These are phyloP conservation scores for Smutsia gigantea DNA, from an alignment of 2,797 vertebrate genomes.

Conservation along the genomic window DNA sequence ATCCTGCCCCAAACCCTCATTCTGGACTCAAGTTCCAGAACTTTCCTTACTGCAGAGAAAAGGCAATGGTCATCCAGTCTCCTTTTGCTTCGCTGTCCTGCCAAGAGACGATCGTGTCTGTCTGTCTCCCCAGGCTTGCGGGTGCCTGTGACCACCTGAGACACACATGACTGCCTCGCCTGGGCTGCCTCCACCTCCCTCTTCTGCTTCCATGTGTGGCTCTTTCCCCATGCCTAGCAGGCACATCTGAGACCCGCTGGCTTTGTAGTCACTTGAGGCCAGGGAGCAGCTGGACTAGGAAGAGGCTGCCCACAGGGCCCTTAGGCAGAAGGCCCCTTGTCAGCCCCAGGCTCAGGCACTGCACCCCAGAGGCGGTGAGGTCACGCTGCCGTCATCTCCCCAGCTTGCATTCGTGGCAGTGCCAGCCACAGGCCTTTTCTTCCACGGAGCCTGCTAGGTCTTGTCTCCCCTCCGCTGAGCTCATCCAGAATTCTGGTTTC, in stretches of 20 bases:
- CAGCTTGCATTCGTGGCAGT: background rate
- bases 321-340: background rate
- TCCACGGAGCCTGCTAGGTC: conserved; percentile 2
- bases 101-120: too few species aligned
- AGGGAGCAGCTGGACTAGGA: background rate
- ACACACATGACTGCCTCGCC: background rate
- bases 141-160: background rate
- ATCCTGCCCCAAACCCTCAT: background rate
- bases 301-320: background rate
- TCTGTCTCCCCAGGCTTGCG: background rate
- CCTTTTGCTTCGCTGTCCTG: background rate
- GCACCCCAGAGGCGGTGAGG: background rate
- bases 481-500: background rate
- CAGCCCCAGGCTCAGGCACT: background rate
- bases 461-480: conserved; percentile 39
- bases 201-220: background rate
- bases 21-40: background rate
- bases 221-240: background rate
- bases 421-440: conserved; percentile 23
- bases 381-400: background rate
- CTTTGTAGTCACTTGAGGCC: background rate
- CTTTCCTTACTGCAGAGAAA: background rate
- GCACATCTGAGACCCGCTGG: background rate
- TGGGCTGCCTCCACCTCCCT: background rate
- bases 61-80: background rate